Conservation (phyloP, 1,140 invertebrate genomes). For the Tetramorium parvispinum region DNA sequence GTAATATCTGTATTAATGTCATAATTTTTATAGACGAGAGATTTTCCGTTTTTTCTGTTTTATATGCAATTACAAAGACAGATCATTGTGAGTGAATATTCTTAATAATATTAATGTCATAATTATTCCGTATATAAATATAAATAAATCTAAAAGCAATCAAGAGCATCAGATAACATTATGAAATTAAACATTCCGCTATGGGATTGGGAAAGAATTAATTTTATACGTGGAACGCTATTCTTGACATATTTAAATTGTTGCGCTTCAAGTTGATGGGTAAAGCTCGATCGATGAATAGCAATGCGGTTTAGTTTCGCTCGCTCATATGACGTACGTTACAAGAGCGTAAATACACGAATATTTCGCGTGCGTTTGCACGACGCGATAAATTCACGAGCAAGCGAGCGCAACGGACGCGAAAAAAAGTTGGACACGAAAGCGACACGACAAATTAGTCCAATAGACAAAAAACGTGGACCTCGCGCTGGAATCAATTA, state of each 20-base stretch:
- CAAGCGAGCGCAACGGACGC: neutral
- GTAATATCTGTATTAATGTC: neutral
- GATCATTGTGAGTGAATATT: neutral
- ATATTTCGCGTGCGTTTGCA: constrained; percentile 36
- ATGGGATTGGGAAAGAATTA: neutral
- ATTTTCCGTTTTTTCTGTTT: neutral
- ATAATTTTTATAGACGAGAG: neutral
- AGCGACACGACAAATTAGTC: constrained; percentile 47
- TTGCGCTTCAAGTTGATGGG: constrained; percentile 6
- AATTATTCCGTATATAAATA: neutral
- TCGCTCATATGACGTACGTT: neutral
- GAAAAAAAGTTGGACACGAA: constrained; percentile 36
- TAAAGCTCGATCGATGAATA: constrained; percentile 24
- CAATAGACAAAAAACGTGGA: constrained; percentile 31
- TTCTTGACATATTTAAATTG: constrained; percentile 38
- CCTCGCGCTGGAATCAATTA: constrained; percentile 49
- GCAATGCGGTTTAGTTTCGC: neutral
- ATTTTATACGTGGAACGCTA: neutral
- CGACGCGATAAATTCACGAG: constrained; percentile 39
- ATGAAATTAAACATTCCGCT: neutral
- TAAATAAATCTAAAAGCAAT: neutral
- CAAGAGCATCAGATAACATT: neutral
- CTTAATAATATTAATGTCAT: neutral
- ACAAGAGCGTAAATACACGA: constrained; percentile 33
- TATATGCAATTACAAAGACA: neutral